A percentile compares a stretch with the other conserved stretches of the same genome.
Evolutionary conservation across 2,888 invertebrate species (phyloP).

Genomic region (Epinotia ramella): DNA sequence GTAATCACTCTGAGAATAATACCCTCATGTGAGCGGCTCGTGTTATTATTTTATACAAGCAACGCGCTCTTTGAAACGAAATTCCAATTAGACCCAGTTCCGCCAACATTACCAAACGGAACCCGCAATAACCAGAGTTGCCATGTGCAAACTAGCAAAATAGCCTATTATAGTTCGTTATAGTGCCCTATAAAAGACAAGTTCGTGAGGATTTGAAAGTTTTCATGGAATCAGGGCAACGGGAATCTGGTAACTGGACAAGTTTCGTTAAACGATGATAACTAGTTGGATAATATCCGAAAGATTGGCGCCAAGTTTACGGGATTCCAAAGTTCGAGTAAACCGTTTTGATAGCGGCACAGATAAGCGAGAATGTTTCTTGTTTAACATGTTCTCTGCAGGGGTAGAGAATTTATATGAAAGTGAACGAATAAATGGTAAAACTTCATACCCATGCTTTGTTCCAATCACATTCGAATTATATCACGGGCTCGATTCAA

Average conservation of each 20-base stretch:
- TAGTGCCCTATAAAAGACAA: constrained; percentile 41
- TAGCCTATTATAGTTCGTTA: constrained; percentile 26
- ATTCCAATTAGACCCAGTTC: constrained; percentile 28
- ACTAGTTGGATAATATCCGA: constrained; percentile 41
- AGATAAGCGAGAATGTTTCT: constrained; percentile 24
- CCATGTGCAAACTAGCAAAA: constrained; percentile 42
- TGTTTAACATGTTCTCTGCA: constrained; percentile 16
- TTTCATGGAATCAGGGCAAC: constrained; percentile 14
- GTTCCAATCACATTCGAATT: no score
- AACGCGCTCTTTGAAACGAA: constrained; percentile 25
- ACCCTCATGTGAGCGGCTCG: background rate
- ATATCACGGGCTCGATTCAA: no score
- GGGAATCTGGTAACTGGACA: constrained; percentile 34
- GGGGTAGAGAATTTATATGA: background rate
- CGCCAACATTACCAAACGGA: constrained; percentile 33
- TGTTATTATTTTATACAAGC: constrained; percentile 8
- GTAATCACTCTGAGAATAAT: background rate
- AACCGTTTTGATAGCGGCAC: constrained; percentile 31
- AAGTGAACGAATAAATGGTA: background rate
- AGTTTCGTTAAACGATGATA: constrained; percentile 41
- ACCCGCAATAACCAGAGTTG: constrained; percentile 34
- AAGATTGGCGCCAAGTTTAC: constrained; percentile 39
- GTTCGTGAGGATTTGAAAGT: constrained; percentile 43
- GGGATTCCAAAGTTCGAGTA: constrained; percentile 25
- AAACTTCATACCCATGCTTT: no score